These are phyloP conservation scores for Xerus rutilus DNA, from an alignment of 2,797 vertebrate genomes.

Conservation along the genomic window DNA sequence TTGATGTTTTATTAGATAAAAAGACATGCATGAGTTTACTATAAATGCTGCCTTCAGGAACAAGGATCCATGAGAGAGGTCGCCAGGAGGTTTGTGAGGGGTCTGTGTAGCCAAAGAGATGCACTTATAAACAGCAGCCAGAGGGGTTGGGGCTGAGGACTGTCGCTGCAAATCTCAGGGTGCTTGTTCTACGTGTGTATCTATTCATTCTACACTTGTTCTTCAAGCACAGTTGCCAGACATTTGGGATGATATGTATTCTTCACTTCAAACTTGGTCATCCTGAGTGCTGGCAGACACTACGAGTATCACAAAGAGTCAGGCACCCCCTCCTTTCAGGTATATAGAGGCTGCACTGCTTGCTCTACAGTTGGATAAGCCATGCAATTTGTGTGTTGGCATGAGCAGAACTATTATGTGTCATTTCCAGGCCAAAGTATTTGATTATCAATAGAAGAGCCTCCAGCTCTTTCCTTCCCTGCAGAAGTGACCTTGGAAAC, in stretches of 20 bases:
- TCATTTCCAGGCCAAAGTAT: background rate
- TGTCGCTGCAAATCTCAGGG: background rate
- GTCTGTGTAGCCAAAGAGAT: background rate
- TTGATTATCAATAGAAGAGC: background rate
- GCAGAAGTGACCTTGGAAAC: background rate
- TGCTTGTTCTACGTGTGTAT: background rate
- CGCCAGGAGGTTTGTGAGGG: background rate
- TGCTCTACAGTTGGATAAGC: background rate
- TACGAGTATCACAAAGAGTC: background rate
- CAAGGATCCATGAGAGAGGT: background rate
- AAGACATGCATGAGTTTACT: slow-evolving; percentile 51
- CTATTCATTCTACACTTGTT: background rate
- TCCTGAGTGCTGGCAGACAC: background rate
- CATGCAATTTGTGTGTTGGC: background rate
- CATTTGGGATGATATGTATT: background rate
- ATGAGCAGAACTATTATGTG: background rate
- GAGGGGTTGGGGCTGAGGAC: background rate
- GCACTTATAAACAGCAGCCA: background rate
- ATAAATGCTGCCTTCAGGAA: slow-evolving; percentile 41
- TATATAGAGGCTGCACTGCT: background rate
- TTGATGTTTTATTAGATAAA: slow-evolving; percentile 70
- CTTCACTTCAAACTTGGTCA: background rate
- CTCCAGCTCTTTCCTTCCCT: background rate
- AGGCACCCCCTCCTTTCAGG: background rate
- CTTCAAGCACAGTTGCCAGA: background rate